Conservation (phyloP, 2,113 vertebrate species). For the Pelmatolapia mariae region DNA sequence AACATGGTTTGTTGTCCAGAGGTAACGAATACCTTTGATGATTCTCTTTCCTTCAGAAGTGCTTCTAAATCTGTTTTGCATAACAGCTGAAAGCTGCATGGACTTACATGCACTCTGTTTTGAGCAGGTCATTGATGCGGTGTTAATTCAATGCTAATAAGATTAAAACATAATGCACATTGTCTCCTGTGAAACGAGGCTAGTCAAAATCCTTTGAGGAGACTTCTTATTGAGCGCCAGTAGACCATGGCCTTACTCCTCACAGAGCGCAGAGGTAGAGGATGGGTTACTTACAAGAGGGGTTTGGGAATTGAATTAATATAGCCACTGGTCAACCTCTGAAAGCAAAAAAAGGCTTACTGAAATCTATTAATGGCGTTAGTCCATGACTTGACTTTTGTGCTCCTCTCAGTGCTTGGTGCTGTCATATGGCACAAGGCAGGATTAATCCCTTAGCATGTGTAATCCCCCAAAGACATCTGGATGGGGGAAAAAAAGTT, state of each 20-base stretch:
- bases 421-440: conserved; percentile 39
- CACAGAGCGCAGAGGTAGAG: neutral
- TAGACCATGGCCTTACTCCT: conserved; percentile 19
- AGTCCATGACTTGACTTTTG: conserved; percentile 53
- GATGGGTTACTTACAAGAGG: neutral
- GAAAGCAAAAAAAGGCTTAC: conserved; percentile 36
- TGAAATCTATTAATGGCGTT: conserved; percentile 61
- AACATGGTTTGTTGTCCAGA: neutral
- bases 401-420: conserved; percentile 26
- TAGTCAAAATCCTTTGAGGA: conserved; percentile 18
- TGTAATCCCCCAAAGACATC: conserved; percentile 62
- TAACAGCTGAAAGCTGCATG: conserved; percentile 5
- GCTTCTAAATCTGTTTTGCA: conserved; percentile 4
- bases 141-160: conserved; percentile 43
- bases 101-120: neutral
- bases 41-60: neutral
- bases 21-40: neutral
- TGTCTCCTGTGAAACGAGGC: conserved; percentile 24
- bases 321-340: conserved; percentile 42
- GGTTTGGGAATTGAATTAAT: conserved; percentile 55
- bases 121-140: conserved; percentile 21
- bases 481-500: conserved; percentile 30
- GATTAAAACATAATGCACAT: conserved; percentile 51
- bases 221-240: conserved; percentile 13
- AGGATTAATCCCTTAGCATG: conserved; percentile 58